Base-by-base conservation (phyloP, 1,140 invertebrate species). In the Amphibalanus amphitrite region DNA sequence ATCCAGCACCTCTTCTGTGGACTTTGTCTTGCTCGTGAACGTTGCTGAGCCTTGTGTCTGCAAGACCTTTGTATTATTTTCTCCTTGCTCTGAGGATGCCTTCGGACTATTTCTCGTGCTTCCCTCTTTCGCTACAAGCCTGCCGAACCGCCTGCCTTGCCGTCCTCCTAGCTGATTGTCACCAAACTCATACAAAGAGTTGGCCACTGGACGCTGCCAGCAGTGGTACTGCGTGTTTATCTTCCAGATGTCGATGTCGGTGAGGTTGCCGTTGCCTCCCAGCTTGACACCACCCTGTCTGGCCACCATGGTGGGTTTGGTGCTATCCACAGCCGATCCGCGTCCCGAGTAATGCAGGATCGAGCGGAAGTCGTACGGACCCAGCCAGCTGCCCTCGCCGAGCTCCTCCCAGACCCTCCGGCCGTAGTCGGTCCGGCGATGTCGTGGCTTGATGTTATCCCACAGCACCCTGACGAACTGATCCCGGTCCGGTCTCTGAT, bases 401-500 rank as follows among this genome's bases (percentile, higher is more conserved):
- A 75, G 29, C 73, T 75, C 70, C 69, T 30, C n/a, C 67, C 69
- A 26, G 38, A 33, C n/a, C 74, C 72, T 59, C 47, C 47, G 47
- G 10, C 13, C 47, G 47, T 59, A 59, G 47, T 59, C 47, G 6
- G 47, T 20, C 47, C 20, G 1, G 6, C 47, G 47, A 23, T 59
- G 20, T 1, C 17, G 47, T 0, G 70, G 29, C 8, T 70, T 71
- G n/a, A 83, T 81, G 73, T 82, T 82, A 13, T 77, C 72, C 77
- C 79, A 80, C 71, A 77, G 74, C 29, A 82, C 75, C 28, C 76
- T 74, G 10, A 82, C 78, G 75, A 75, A 79, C 10, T 77, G 69
- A 73, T 82, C 81, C 25, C 81, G 71, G 73, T 82, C 81, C 0
- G 80, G 80, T 6, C 81, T 75, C 69, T 79, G 79, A 75, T 82